Base-by-base conservation (phyloP, 35 echinoderm and acorn worm species). In the Lytechinus variegatus region DNA sequence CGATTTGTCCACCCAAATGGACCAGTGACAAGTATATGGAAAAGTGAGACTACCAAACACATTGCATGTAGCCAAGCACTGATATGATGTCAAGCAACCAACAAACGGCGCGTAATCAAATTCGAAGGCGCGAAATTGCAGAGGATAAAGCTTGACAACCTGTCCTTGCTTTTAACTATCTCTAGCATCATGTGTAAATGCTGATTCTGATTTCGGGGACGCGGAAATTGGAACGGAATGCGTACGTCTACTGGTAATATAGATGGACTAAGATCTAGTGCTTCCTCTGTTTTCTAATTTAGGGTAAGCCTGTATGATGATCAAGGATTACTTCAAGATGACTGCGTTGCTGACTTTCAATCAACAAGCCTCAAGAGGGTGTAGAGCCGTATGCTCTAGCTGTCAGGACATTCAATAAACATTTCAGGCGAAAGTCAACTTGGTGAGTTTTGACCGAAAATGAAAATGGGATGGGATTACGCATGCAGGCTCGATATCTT, bases 71-170 rank as follows among this genome's bases (percentile, higher is more conserved):
- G 66, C 66, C 66, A 6, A 79, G 19, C 66, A 79, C 66, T 79
- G 66, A 7, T 24, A n/a, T 0, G 66, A 79, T 79, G 66, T 24
- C 66, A 79, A 79, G 66, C 66, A 90, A 44, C 52, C 88, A 90
- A 90, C 88, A 90, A 52, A 44, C 28, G 88, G 52, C 28, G 52
- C 14, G 16, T 90, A 90, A 90, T 90, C 88, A 90, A 90, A 90
- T 90, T 90, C 52, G 27, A 90, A 90, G 52, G 88, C 24, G 28
- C 52, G 88, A 90, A 44, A 90, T 90, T 54, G 52, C 88, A 44
- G 52, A 54, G 88, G 28, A 52, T 90, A 90, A 58, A 21, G 52
- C 52, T 29, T 21, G 88, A 44, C 16, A 90, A 90, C 56, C 3
- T 89, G 87, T 89, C 87, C 87, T 89, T 53, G 61, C 61, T 79